Conservation (phyloP, 2,888 invertebrate genomes). For the Atrina japonica region DNA sequence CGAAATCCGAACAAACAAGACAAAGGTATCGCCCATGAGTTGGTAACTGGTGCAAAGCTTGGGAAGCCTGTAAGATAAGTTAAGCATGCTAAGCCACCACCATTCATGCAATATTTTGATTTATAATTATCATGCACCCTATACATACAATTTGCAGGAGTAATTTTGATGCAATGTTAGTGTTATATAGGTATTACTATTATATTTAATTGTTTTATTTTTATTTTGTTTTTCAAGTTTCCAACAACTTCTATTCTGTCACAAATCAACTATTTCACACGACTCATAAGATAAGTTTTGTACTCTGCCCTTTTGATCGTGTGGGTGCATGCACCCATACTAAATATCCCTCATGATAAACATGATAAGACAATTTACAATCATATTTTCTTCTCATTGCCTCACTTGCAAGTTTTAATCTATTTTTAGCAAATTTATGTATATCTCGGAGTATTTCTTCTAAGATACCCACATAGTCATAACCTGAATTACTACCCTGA, state of each 20-base stretch:
- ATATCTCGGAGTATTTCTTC: neutral
- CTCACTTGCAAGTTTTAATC: neutral
- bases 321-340: neutral
- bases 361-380: neutral
- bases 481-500: too few species aligned
- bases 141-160: too few species aligned
- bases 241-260: too few species aligned
- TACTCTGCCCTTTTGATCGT: neutral
- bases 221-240: too few species aligned
- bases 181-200: too few species aligned
- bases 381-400: conserved; percentile 12
- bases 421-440: conserved; percentile 2
- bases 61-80: neutral
- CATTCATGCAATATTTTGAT: too few species aligned
- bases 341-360: neutral
- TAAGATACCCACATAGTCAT: too few species aligned
- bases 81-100: too few species aligned
- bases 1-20: neutral
- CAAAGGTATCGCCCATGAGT: neutral
- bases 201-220: too few species aligned
- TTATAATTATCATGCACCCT: too few species aligned
- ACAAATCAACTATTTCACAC: too few species aligned
- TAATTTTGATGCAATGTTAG: too few species aligned
- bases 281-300: neutral
- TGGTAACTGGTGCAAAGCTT: neutral